Evolutionary conservation across 2,113 vertebrate species (phyloP).

Genomic region (Mungos mungo): DNA sequence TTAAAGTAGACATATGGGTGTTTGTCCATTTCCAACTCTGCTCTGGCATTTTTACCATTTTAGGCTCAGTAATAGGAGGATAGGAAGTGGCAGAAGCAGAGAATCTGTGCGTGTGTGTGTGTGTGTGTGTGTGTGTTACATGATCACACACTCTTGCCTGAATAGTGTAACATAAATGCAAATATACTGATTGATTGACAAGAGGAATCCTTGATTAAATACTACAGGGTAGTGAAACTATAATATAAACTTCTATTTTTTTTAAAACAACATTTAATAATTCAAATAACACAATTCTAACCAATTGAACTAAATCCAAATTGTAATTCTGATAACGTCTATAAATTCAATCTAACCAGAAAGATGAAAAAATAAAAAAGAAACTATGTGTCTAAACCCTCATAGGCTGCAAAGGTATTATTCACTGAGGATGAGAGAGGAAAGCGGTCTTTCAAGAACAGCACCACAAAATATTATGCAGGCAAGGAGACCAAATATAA

Average conservation of each 20-base stretch:
- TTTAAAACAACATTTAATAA: constrained; percentile 63
- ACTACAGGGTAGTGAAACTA: background rate
- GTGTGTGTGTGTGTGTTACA: background rate
- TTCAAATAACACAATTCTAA: constrained; percentile 37
- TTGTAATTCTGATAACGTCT: constrained; percentile 34
- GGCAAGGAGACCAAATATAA: constrained; percentile 54
- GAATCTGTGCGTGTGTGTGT: background rate
- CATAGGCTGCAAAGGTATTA: background rate
- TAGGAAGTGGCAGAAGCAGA: background rate
- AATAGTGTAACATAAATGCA: constrained; percentile 70
- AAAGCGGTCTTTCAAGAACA: constrained; percentile 16
- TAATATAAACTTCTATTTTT: background rate
- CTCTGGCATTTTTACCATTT: background rate
- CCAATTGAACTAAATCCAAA: constrained; percentile 59
- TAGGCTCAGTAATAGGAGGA: background rate
- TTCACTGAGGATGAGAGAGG: constrained; percentile 10
- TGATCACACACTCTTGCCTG: background rate
- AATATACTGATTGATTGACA: constrained; percentile 61
- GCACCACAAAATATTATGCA: constrained; percentile 25
- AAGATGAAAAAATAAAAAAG: background rate
- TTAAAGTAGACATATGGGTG: background rate
- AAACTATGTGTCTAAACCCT: background rate
- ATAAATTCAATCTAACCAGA: background rate
- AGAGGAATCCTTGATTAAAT: constrained; percentile 61
- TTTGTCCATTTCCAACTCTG: background rate